Base-by-base conservation (phyloP, 1,140 invertebrate genomes). In the Homarus americanus region DNA sequence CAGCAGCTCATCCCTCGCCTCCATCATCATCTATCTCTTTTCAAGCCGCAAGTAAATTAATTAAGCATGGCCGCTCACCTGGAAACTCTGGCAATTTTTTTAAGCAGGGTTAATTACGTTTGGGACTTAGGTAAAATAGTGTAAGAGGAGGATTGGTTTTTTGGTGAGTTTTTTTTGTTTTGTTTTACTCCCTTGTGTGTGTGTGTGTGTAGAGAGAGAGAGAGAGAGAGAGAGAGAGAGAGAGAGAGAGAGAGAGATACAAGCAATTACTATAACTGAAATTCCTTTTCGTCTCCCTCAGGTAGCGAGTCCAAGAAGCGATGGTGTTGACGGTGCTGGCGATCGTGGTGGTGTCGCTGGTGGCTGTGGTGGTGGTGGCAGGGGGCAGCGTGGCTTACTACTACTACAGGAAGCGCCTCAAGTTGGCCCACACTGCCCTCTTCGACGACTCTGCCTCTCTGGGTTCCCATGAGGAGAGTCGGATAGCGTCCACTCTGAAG, bases 381-480 rank as follows among this genome's bases (percentile, higher is more conserved):
- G 72, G 24, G 1, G 76, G 15, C 5, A 76, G 53, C n/a, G n/a
- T 82, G 12, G 86, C 75, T 5, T 80, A 80, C 75, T 40, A 80
- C 63, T 79, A 44, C 86, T 88, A 88, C 53, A 36, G 41, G 63
- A 40, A 76, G 32, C 32, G 86, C 7, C 86, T 36, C 5, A 79
- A 80, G 40, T 76, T 63, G 28, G 36, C 86, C 53, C 86, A 88
- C 53, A 88, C 86, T 17, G 72, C 86, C 53, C 58, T 88, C 36
- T 88, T 88, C 36, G 86, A 88, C 76, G 86, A 88, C 86, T 80
- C 86, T 4, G 76, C 86, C 17, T 88, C 86, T 12, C 32, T 88
- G 12, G 76, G 86, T 2, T 88, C 86, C 15, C 53, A 79, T 20
- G 86, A 88, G 24, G 86, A 88, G 34, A 34, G 49, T 9, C 49